Percentiles rank a stretch among this genome's conserved stretches.
Evolutionary conservation across 2,888 invertebrate species (phyloP).

Genomic region (Noctua janthe): DNA sequence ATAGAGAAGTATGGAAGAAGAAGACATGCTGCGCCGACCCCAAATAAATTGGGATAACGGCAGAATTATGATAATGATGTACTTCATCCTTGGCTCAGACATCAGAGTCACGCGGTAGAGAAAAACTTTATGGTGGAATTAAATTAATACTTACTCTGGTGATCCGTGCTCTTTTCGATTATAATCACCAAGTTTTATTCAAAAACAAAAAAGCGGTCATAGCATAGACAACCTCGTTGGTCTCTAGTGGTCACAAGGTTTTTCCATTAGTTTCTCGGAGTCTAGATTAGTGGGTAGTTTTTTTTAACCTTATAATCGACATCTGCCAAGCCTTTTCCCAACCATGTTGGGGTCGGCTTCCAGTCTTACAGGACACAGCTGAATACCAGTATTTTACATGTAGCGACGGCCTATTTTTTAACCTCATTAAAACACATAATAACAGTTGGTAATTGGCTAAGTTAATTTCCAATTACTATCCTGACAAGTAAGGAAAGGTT

Average conservation of each 20-base stretch:
- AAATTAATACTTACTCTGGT: not conserved
- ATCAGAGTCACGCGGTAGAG: not conserved
- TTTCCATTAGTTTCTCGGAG: not conserved
- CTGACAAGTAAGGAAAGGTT: constrained; percentile 39
- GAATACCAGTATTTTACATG: too few species aligned
- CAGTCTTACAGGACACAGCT: too few species aligned
- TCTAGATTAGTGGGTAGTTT: not conserved
- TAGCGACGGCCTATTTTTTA: not conserved
- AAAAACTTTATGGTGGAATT: not conserved
- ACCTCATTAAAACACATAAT: not conserved
- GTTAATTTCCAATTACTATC: constrained; percentile 44
- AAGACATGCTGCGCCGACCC: too few species aligned
- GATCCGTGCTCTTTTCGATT: too few species aligned
- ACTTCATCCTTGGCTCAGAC: not conserved
- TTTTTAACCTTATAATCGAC: not conserved
- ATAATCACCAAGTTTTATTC: too few species aligned
- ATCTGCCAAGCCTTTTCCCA: not conserved
- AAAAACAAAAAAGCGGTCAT: not conserved
- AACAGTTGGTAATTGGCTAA: not conserved
- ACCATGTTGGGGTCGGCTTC: not conserved
- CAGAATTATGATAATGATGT: too few species aligned
- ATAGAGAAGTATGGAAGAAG: too few species aligned
- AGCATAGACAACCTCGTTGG: not conserved
- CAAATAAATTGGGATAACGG: too few species aligned
- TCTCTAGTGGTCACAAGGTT: not conserved